These are phyloP conservation scores for Blastomussa wellsi DNA, from an alignment of 92 coral and sea anemone species.

Conservation along the genomic window DNA sequence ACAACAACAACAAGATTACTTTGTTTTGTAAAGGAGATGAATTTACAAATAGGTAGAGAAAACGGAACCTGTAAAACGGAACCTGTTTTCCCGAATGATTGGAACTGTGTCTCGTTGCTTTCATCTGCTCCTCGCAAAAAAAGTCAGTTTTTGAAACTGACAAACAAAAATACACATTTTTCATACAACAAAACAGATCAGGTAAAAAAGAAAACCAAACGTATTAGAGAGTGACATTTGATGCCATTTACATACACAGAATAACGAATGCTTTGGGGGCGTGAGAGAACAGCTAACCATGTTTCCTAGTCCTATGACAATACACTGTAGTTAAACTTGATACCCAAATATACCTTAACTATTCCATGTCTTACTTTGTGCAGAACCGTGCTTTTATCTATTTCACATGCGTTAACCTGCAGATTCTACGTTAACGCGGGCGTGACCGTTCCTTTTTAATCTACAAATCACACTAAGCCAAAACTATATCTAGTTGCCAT, in stretches of 20 bases:
- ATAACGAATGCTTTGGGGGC: constrained; percentile 66
- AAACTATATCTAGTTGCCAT: background rate
- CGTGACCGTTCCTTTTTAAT: constrained; percentile 12
- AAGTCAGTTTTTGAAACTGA: constrained; percentile 92
- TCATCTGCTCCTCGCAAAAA: constrained; percentile 31
- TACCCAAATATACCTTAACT: constrained; percentile 43
- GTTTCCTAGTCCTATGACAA: constrained; percentile 63
- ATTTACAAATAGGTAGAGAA: no score
- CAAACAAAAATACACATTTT: constrained; percentile 30
- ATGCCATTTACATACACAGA: constrained; percentile 61
- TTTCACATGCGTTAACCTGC: constrained; percentile 8
- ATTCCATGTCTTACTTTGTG: constrained; percentile 19
- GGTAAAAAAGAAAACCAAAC: constrained; percentile 5
- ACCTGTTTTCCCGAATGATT: background rate
- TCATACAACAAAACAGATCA: constrained; percentile 22
- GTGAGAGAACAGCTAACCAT: constrained; percentile 82
- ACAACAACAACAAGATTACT: no score
- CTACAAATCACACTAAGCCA: constrained; percentile 6
- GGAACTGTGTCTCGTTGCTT: background rate
- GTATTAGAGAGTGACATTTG: constrained; percentile 56
- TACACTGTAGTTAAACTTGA: constrained; percentile 45
- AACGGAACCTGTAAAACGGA: no score
- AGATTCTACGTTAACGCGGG: constrained; percentile 10
- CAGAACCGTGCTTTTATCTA: constrained; percentile 33
- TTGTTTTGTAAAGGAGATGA: no score